Base-by-base conservation (phyloP, 2,888 invertebrate species). In the Tolmerus cingulatus region DNA sequence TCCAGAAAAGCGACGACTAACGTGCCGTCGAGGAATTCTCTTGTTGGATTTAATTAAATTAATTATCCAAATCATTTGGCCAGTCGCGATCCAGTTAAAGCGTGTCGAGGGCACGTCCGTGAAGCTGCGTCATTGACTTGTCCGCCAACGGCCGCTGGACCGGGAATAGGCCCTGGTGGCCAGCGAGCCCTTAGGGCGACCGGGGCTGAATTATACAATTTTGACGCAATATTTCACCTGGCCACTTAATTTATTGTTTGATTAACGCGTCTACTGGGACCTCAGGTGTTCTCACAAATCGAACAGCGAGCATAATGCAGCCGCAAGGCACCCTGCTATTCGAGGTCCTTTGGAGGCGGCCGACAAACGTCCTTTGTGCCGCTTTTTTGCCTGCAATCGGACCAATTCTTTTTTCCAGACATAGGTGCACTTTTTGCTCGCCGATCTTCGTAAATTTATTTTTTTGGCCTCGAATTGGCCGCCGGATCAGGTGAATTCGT, bases 11-110 rank as follows among this genome's bases (percentile, higher is more conserved):
- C 30, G 27, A 19, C 12, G 5, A 30, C 46, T 66, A 74, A 57
- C 57, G 46, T 37, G 43, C 55, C 30, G n/a, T 16, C 74, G 16
- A 85, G 82, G 82, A 74, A 85, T 43, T 74, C 74, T 43, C 85
- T 85, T 85, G 74, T 85, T 85, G 43, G 14, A 74, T 43, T 85
- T 85, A 85, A 85, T 85, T 85, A 74, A 85, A 74, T 85, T 85
- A 85, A 85, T 85, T 85, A 85, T 74, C 82, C 82, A 84, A 66
- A 66, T 66, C 57, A 66, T 51, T 37, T 51, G 37, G 40, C 23
- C 66, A 8, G 23, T 40, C 23, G 37, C 7, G 82, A 84, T 57
- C 82, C 16, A 84, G 37, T 86, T 86, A 34, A 86, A 86, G 76
- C 77, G 37, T 86, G 77, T 77, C 86, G 27, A 51, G 27, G 66